Percentiles rank a stretch among this genome's conserved stretches.
Conservation (phyloP, 2,113 vertebrate genomes). For the Procavia capensis region DNA sequence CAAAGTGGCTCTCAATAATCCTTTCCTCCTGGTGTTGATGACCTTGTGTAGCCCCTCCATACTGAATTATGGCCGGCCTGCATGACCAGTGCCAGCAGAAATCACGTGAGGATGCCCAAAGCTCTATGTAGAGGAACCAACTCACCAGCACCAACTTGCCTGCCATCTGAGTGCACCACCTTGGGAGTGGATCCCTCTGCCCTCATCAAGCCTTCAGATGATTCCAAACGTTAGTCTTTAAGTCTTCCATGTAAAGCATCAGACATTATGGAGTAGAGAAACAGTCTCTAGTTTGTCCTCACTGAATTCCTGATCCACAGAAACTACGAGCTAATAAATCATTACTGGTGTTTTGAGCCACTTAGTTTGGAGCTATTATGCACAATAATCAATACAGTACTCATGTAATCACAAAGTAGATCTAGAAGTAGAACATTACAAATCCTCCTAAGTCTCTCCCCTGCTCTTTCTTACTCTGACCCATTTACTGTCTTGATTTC, state of each 20-base stretch:
- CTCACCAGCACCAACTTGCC: background rate
- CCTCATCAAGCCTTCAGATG: background rate
- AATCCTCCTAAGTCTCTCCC: background rate
- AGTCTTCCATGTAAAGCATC: background rate
- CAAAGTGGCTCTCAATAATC: too few species aligned
- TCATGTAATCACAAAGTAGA: background rate
- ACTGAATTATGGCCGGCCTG: background rate
- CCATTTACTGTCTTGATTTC: background rate
- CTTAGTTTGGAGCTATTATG: background rate
- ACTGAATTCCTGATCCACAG: background rate
- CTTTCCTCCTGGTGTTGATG: background rate
- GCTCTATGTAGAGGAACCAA: background rate
- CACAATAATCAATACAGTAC: background rate
- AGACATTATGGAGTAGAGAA: background rate
- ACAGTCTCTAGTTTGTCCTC: too few species aligned
- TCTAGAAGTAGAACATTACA: background rate
- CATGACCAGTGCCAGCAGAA: background rate
- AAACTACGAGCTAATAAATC: background rate
- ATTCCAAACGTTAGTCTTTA: background rate
- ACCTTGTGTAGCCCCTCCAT: rapidly evolving
- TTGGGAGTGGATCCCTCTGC: background rate
- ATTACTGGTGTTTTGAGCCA: background rate
- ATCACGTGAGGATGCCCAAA: background rate
- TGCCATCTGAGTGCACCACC: rapidly evolving
- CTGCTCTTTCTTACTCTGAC: background rate